phyloP scores from a whole-genome alignment of 2,113 vertebrate species.

The Thalassoma bifasciatum region DNA sequence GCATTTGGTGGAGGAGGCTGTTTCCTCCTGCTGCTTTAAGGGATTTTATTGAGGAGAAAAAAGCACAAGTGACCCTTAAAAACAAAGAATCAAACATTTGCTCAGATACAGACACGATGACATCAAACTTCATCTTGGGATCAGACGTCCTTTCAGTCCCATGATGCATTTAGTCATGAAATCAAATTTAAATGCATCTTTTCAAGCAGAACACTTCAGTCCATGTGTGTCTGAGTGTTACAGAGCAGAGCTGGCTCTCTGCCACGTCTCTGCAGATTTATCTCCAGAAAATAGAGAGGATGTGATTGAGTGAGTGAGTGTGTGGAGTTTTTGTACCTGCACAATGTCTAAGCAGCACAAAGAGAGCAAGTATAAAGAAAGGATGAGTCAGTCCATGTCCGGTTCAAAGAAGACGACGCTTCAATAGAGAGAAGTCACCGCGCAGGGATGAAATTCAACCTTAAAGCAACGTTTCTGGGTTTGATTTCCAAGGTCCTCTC shows the following conservation, averaged over 20 bases:
- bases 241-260: neutral
- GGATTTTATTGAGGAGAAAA: no score
- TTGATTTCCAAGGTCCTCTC: neutral
- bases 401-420: conserved; percentile 20
- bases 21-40: no score
- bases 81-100: no score
- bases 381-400: conserved; percentile 38
- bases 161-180: neutral
- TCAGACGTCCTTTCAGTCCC: no score
- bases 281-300: conserved; percentile 1
- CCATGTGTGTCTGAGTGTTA: neutral
- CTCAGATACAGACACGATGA: no score
- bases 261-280: neutral
- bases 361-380: conserved; percentile 5
- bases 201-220: neutral
- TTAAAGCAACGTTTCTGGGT: neutral
- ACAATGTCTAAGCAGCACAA: neutral
- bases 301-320: conserved; percentile 8
- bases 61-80: no score
- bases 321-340: neutral
- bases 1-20: no score
- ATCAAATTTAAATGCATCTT: no score
- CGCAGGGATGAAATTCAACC: neutral
- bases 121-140: no score
- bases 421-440: conserved; percentile 13